Conservation (phyloP, 2,888 invertebrate species). For the Vanessa cardui region DNA sequence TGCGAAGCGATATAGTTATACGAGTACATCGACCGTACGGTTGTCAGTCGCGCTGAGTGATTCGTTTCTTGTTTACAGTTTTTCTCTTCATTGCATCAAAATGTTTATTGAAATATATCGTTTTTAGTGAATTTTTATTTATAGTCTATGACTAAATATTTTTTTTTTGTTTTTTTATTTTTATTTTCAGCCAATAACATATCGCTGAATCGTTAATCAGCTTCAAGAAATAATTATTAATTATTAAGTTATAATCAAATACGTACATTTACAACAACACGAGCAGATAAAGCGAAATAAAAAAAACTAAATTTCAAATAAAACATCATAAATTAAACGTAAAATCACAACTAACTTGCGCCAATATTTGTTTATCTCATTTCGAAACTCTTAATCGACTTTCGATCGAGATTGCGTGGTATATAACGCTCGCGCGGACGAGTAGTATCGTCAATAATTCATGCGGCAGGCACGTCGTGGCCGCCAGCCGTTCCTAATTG, state of each 20-base stretch:
- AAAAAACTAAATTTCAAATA: not conserved
- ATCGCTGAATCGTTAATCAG: too few species aligned
- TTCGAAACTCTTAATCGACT: slow-evolving; percentile 47
- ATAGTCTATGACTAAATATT: too few species aligned
- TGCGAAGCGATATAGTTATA: not conserved
- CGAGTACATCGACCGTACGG: slow-evolving; percentile 1
- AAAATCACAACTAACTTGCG: slow-evolving; percentile 5
- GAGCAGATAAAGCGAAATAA: not conserved
- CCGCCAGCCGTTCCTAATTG: slow-evolving; percentile 79
- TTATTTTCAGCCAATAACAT: too few species aligned
- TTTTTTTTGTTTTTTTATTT: too few species aligned
- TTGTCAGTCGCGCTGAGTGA: slow-evolving; percentile 9
- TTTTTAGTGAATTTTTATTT: too few species aligned
- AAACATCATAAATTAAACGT: not conserved
- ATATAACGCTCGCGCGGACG: slow-evolving; percentile 53
- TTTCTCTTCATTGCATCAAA: slow-evolving; percentile 1
- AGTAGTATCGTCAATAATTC: slow-evolving; percentile 76
- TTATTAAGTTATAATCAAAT: too few species aligned
- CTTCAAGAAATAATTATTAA: too few species aligned
- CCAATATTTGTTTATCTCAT: slow-evolving; percentile 9
- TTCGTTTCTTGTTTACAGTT: not conserved
- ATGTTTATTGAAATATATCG: not conserved
- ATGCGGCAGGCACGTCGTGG: slow-evolving; percentile 78
- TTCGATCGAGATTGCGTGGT: slow-evolving; percentile 58
- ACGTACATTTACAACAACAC: too few species aligned